These are phyloP conservation scores for Cyprinus carpio DNA, from an alignment of 2,113 vertebrate genomes.

Conservation along the genomic window DNA sequence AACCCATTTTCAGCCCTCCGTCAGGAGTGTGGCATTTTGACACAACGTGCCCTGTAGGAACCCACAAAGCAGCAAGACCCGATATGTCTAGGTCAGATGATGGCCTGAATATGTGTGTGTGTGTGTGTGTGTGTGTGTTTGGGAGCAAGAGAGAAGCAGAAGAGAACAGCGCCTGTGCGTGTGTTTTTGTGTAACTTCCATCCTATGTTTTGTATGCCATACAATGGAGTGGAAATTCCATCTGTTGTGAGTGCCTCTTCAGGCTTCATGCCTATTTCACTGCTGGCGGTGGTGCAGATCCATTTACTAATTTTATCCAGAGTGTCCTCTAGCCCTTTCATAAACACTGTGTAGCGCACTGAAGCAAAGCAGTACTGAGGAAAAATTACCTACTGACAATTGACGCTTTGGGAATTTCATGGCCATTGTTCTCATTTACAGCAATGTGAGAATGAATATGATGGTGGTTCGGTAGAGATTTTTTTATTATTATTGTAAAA, in stretches of 20 bases:
- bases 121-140: not conserved
- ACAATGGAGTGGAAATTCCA: slow-evolving; percentile 60
- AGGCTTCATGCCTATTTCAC: slow-evolving; percentile 64
- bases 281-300: slow-evolving; percentile 40
- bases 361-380: not conserved
- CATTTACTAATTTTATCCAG: not conserved
- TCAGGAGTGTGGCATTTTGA: slow-evolving; percentile 64
- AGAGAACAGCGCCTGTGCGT: slow-evolving; percentile 15
- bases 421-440: not conserved
- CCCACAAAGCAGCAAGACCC: slow-evolving; percentile 49
- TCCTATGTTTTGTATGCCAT: slow-evolving; percentile 24
- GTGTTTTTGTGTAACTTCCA: slow-evolving; percentile 38
- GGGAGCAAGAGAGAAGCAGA: slow-evolving; percentile 7
- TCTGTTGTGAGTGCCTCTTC: slow-evolving; percentile 65
- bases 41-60: slow-evolving; percentile 51
- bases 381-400: not conserved
- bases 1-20: slow-evolving; percentile 65
- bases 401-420: not conserved
- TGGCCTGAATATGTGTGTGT: slow-evolving; percentile 24
- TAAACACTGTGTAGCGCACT: not conserved
- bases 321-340: slow-evolving; percentile 1
- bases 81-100: slow-evolving; percentile 71
- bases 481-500: too few relatives aligned
- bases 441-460: too few relatives aligned
- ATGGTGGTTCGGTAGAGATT: not conserved